phyloP scores from a whole-genome alignment of 2,888 invertebrate species.

The Taphrorychus bicolor region DNA sequence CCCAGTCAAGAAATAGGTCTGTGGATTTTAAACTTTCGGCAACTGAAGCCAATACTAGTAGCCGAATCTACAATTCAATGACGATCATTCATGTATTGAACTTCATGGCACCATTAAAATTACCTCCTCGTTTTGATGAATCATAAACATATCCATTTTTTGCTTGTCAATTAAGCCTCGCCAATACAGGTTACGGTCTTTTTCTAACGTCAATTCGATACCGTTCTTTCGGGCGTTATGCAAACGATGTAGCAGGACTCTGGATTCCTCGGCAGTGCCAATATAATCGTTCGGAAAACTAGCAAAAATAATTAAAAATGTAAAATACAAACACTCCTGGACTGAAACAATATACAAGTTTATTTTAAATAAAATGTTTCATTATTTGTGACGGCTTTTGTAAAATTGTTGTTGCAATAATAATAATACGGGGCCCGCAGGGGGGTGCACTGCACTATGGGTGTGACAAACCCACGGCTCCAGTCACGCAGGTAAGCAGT shows the following conservation, averaged over 20 bases:
- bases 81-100: too few relatives aligned
- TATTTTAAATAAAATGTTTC: too few relatives aligned
- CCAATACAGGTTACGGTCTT: constrained; percentile 59
- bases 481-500: too few relatives aligned
- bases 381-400: too few relatives aligned
- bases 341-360: too few relatives aligned
- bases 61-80: constrained; percentile 66
- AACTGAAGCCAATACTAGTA: constrained; percentile 72
- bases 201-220: constrained; percentile 46
- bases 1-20: constrained; percentile 67
- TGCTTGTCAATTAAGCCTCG: constrained; percentile 64
- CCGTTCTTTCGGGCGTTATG: constrained; percentile 63
- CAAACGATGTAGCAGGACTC: constrained; percentile 62
- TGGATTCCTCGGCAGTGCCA: constrained; percentile 48
- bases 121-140: constrained; percentile 69
- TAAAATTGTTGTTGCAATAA: too few relatives aligned
- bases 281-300: constrained; percentile 46
- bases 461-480: too few relatives aligned
- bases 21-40: constrained; percentile 79
- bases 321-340: too few relatives aligned
- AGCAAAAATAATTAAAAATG: too few relatives aligned
- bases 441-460: too few relatives aligned
- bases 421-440: too few relatives aligned
- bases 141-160: constrained; percentile 64
- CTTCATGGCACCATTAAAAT: constrained; percentile 47